Conservation (phyloP, 2,797 vertebrate genomes). For the Loriculus beryllinus region DNA sequence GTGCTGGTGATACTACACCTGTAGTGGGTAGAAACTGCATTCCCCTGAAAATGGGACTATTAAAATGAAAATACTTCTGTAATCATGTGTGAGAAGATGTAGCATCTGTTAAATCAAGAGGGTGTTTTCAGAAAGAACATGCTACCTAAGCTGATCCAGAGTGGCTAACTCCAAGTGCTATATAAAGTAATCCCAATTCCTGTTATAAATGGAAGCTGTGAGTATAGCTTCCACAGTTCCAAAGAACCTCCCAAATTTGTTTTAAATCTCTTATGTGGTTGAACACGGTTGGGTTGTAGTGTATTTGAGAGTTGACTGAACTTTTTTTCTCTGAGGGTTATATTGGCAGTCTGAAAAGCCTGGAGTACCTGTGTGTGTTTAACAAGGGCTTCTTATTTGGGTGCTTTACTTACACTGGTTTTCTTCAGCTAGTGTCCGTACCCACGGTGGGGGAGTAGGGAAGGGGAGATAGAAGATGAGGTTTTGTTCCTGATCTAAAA, state of each 20-base stretch:
- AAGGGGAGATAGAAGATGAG: background rate
- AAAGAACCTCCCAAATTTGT: background rate
- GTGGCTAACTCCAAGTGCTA: background rate
- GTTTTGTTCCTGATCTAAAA: rapidly evolving
- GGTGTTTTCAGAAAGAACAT: background rate
- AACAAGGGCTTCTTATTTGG: background rate
- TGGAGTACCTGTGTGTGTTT: background rate
- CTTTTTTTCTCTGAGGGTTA: background rate
- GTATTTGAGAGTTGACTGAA: background rate
- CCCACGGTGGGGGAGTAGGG: rapidly evolving
- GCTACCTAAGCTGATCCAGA: background rate
- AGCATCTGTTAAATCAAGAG: background rate
- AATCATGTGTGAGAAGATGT: background rate
- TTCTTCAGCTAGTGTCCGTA: background rate
- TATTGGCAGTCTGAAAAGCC: background rate
- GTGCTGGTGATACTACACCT: background rate
- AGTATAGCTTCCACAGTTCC: background rate
- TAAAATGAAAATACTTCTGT: background rate
- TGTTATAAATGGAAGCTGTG: background rate
- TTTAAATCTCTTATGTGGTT: rapidly evolving
- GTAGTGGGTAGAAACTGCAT: background rate
- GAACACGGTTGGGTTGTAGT: background rate
- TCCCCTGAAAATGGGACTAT: background rate
- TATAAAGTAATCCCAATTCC: background rate
- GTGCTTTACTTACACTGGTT: background rate